A percentile compares a stretch with the other conserved stretches of the same genome.
Evolutionary conservation across 2,113 vertebrate species (phyloP).

Genomic region (Scomber japonicus): DNA sequence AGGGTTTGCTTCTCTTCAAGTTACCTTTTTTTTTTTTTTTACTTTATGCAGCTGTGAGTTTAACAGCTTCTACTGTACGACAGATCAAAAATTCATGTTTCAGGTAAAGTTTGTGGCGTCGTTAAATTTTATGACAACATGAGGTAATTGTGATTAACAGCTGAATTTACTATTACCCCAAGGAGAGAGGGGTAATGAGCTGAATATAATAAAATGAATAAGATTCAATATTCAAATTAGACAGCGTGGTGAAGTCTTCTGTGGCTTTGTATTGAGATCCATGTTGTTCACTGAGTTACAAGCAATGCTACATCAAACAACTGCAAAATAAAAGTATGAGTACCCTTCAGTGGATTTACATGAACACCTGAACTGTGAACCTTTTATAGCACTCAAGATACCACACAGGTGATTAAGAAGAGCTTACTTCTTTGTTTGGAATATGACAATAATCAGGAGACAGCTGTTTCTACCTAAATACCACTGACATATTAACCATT

Average conservation of each 20-base stretch:
- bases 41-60: not conserved
- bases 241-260: constrained; percentile 4
- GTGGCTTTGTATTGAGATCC: not conserved
- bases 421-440: no score
- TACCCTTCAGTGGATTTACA: not conserved
- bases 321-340: not conserved
- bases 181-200: constrained; percentile 19
- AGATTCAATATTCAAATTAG: constrained; percentile 20
- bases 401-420: not conserved
- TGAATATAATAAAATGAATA: constrained; percentile 27
- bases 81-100: not conserved
- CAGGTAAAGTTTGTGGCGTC: constrained; percentile 2
- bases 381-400: not conserved
- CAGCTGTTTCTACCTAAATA: no score
- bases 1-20: not conserved
- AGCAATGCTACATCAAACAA: not conserved
- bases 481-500: no score
- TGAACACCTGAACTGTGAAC: not conserved
- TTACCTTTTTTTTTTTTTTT: not conserved
- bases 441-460: no score
- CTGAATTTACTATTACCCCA: constrained; percentile 18
- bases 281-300: not conserved
- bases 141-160: constrained; percentile 42
- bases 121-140: constrained; percentile 23
- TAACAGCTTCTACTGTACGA: not conserved